Conservation (phyloP, 2,888 invertebrate genomes). For the Antheraea yamamai region DNA sequence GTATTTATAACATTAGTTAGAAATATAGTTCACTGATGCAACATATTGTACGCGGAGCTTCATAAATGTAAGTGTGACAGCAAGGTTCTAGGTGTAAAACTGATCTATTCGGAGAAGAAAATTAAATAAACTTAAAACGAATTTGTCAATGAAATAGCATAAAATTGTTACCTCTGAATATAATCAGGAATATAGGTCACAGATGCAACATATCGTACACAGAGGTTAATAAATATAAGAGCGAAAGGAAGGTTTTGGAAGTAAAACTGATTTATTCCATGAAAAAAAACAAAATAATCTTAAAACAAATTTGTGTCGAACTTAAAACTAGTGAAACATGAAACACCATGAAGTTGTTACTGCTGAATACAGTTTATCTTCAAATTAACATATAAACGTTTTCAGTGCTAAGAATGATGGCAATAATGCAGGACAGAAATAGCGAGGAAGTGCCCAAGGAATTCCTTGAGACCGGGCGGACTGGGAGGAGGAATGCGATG, state of each 20-base stretch:
- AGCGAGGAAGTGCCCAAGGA: constrained; percentile 85
- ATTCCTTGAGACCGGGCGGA: constrained; percentile 92
- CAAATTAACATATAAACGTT: constrained; percentile 26
- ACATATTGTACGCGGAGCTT: not conserved
- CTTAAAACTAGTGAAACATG: not conserved
- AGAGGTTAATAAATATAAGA: not conserved
- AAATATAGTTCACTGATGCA: too few relatives aligned
- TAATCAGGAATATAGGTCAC: too few relatives aligned
- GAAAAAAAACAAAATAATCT: not conserved
- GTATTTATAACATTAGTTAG: too few relatives aligned
- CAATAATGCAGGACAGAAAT: constrained; percentile 82
- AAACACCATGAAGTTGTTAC: not conserved
- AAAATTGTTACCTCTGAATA: too few relatives aligned
- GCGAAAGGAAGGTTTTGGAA: not conserved
- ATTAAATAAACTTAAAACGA: not conserved
- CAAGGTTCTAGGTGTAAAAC: not conserved
- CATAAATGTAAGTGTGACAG: not conserved
- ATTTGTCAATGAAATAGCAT: too few relatives aligned
- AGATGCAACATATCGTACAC: not conserved
- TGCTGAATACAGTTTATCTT: constrained; percentile 21
- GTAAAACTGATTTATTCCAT: not conserved
- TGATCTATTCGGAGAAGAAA: not conserved
- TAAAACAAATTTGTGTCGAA: not conserved
- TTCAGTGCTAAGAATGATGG: constrained; percentile 83
- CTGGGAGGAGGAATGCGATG: constrained; percentile 93